Percentiles rank a stretch among this genome's conserved stretches.
Conservation (phyloP, 2,797 vertebrate species). For the Anniella stebbinsi region DNA sequence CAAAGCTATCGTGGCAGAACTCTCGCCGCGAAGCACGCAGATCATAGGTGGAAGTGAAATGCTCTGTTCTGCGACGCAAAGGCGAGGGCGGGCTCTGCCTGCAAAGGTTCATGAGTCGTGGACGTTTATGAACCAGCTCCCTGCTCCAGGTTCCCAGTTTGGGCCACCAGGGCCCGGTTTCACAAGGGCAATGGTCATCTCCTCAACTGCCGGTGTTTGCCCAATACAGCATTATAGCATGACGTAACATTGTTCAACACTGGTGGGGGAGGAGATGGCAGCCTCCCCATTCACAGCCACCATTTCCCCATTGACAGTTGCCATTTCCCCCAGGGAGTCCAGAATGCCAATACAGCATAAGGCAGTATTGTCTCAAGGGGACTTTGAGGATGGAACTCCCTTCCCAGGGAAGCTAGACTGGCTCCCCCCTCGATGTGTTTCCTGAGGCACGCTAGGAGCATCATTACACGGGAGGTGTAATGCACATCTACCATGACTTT, state of each 20-base stretch:
- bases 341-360: neutral
- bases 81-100: neutral
- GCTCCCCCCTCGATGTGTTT: no score
- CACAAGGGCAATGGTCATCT: neutral
- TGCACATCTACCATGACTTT: no score
- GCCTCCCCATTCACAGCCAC: no score
- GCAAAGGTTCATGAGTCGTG: neutral
- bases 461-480: no score
- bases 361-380: neutral
- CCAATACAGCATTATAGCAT: neutral
- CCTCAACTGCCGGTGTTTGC: neutral
- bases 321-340: neutral
- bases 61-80: conserved; percentile 37
- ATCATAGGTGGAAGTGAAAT: conserved; percentile 64
- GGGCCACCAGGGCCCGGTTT: neutral
- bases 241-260: neutral
- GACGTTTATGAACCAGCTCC: neutral
- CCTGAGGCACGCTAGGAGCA: no score
- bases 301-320: neutral
- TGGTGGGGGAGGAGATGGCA: neutral
- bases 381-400: no score
- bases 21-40: conserved; percentile 58
- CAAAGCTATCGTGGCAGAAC: conserved; percentile 63
- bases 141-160: neutral
- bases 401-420: no score